Conservation (phyloP, 2,113 vertebrate genomes). For the Protobothrops mucrosquamatus region DNA sequence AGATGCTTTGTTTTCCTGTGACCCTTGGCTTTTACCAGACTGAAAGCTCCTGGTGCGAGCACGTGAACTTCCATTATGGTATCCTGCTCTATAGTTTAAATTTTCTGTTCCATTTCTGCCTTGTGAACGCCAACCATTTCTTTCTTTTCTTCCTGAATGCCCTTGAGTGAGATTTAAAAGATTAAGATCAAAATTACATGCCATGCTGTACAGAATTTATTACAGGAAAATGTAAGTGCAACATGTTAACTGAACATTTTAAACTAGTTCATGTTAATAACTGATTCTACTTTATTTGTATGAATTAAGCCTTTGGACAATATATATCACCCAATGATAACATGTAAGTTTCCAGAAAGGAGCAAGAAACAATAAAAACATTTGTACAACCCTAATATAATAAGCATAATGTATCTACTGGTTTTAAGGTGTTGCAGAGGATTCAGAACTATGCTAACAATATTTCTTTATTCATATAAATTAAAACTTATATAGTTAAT, state of each 20-base stretch:
- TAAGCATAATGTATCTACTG: not conserved
- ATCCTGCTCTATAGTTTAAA: constrained; percentile 59
- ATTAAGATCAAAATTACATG: constrained; percentile 18
- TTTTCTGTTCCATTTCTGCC: constrained; percentile 72
- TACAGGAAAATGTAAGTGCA: not conserved
- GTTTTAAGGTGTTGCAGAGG: not conserved
- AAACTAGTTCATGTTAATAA: not conserved
- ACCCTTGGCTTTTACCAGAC: constrained; percentile 67
- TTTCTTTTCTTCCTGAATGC: constrained; percentile 76
- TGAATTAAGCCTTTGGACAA: not conserved
- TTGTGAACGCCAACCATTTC: constrained; percentile 74
- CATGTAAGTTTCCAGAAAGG: not conserved
- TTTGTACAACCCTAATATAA: not conserved
- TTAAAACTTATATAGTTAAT: not conserved
- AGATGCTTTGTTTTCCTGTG: constrained; percentile 60
- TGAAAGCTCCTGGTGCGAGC: constrained; percentile 60
- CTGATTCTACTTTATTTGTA: not conserved
- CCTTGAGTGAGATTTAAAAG: constrained; percentile 59
- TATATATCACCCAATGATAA: not conserved
- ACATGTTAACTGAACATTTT: not conserved
- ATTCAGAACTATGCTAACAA: not conserved
- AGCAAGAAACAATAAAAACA: not conserved
- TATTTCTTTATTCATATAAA: not conserved
- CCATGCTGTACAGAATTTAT: not conserved
- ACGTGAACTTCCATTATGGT: constrained; percentile 62